Conservation (phyloP, 2,888 invertebrate genomes). For the Hirtodrosophila trivittata region DNA sequence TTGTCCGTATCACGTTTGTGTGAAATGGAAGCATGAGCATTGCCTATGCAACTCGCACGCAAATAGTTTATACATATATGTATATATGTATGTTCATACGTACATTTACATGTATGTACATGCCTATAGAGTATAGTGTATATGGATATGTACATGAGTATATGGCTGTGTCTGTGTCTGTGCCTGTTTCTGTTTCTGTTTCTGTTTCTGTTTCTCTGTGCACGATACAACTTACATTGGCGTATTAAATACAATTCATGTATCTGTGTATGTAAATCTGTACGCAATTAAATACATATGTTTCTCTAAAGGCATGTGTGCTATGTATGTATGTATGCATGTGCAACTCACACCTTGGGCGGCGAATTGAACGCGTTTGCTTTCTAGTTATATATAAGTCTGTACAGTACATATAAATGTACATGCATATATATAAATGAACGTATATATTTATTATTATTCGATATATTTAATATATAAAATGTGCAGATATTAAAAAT, state of each 20-base stretch:
- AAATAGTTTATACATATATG: neutral
- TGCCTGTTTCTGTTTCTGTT: too few relatives aligned
- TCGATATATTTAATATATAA: constrained; percentile 8
- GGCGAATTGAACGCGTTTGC: constrained; percentile 17
- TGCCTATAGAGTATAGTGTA: too few relatives aligned
- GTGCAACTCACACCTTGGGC: constrained; percentile 24
- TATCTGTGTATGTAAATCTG: too few relatives aligned
- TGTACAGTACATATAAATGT: constrained; percentile 21
- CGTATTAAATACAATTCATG: neutral
- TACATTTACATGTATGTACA: neutral
- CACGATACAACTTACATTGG: too few relatives aligned
- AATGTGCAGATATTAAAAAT: constrained; percentile 19
- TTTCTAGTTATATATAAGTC: constrained; percentile 28
- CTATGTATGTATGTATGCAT: too few relatives aligned
- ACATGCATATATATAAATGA: constrained; percentile 10
- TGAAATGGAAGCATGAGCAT: constrained; percentile 15
- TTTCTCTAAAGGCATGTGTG: neutral
- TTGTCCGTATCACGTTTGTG: constrained; percentile 7
- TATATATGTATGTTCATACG: neutral
- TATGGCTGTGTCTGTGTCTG: neutral
- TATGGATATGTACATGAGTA: neutral
- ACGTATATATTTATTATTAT: constrained; percentile 18
- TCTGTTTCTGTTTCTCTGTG: too few relatives aligned
- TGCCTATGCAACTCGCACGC: constrained; percentile 11
- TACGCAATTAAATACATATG: neutral